Evolutionary conservation across 2,888 invertebrate genomes (phyloP).

Genomic region (Mystacides longicornis): DNA sequence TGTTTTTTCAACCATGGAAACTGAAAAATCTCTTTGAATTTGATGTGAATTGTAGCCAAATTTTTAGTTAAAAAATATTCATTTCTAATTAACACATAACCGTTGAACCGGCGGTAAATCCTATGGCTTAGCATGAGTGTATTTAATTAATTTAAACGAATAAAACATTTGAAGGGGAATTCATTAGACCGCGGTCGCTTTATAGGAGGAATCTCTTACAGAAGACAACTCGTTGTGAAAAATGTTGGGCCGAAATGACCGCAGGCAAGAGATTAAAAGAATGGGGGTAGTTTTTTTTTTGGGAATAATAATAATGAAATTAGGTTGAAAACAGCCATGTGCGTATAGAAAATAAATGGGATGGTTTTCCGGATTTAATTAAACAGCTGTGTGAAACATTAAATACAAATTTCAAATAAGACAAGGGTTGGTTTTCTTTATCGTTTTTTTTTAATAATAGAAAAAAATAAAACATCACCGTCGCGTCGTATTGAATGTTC

Average conservation of each 20-base stretch:
- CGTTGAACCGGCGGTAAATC: not conserved
- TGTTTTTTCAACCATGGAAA: no score
- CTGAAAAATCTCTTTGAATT: no score
- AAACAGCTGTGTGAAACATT: conserved; percentile 17
- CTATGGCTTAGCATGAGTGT: not conserved
- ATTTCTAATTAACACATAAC: not conserved
- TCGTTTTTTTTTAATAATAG: not conserved
- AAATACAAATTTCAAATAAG: conserved; percentile 1
- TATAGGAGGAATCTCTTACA: not conserved
- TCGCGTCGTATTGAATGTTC: no score
- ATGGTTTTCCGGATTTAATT: conserved; percentile 18
- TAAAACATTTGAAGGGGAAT: not conserved
- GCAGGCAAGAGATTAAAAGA: not conserved
- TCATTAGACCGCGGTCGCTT: not conserved
- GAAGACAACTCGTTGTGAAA: conserved; percentile 2
- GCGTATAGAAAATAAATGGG: conserved; percentile 15
- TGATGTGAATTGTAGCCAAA: no score
- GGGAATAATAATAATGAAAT: not conserved
- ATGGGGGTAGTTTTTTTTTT: no score
- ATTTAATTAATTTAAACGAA: not conserved
- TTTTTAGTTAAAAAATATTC: not conserved
- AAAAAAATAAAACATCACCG: conserved; percentile 1
- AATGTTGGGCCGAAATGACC: not conserved
- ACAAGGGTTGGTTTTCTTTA: not conserved
- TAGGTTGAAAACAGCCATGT: no score